Conservation (phyloP, 2,888 invertebrate genomes). For the Hirtodrosophila trivittata region DNA sequence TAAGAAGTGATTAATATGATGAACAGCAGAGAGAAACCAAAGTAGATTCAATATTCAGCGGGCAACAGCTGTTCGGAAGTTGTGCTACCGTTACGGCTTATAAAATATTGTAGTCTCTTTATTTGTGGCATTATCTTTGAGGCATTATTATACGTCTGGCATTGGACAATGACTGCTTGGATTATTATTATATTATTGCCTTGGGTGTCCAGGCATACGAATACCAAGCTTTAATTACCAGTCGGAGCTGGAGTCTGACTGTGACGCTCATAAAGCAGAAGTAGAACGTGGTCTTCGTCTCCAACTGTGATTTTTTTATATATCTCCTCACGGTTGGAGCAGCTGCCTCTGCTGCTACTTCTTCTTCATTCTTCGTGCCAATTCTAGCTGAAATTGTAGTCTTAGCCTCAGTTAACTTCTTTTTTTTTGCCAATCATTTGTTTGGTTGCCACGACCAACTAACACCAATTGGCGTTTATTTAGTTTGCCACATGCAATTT, state of each 20-base stretch:
- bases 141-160: constrained; percentile 35
- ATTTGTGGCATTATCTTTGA: background rate
- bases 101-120: constrained; percentile 41
- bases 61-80: constrained; percentile 68
- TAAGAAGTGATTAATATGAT: constrained; percentile 26
- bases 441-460: constrained; percentile 58
- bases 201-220: constrained; percentile 44
- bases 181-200: constrained; percentile 59
- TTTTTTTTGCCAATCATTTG: constrained; percentile 53
- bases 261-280: constrained; percentile 13
- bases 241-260: background rate
- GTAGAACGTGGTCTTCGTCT: constrained; percentile 34
- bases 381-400: constrained; percentile 47
- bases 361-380: constrained; percentile 15
- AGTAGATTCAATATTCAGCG: constrained; percentile 12
- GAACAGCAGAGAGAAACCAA: constrained; percentile 33
- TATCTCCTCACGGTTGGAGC: too few species aligned
- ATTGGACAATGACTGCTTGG: constrained; percentile 65
- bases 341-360: background rate
- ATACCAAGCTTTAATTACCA: constrained; percentile 50
- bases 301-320: background rate
- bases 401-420: constrained; percentile 21
- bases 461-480: constrained; percentile 73
- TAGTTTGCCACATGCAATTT: constrained; percentile 74
- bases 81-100: constrained; percentile 64